A percentile compares a stretch with the other conserved stretches of the same genome.
phyloP scores from a whole-genome alignment of 2,113 vertebrate species.

The Cyprinodon tularosa region DNA sequence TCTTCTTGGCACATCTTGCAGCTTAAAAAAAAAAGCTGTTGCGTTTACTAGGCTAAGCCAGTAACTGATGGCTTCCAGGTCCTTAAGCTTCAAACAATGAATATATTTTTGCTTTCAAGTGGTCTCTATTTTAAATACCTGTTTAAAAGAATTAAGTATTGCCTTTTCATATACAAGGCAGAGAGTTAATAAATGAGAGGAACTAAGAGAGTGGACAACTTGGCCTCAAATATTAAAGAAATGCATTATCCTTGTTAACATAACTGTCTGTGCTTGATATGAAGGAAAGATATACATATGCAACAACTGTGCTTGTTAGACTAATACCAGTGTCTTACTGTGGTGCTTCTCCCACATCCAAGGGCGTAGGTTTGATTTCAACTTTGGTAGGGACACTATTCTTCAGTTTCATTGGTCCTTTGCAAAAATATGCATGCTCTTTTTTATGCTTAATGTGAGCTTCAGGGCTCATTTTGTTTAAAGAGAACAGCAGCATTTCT shows the following conservation, averaged over 20 bases:
- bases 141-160: not conserved
- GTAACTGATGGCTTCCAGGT: not conserved
- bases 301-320: too few species aligned
- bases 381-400: too few species aligned
- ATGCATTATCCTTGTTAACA: not conserved
- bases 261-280: too few species aligned
- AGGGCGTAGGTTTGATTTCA: too few species aligned
- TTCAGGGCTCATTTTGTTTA: too few species aligned
- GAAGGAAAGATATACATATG: too few species aligned
- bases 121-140: not conserved
- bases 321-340: too few species aligned
- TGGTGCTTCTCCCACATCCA: too few species aligned
- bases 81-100: not conserved
- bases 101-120: not conserved
- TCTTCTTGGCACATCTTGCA: not conserved
- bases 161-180: not conserved
- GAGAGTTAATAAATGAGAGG: not conserved
- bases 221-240: not conserved
- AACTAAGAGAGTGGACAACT: not conserved
- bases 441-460: too few species aligned
- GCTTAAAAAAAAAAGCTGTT: not conserved
- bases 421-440: too few species aligned
- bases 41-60: not conserved
- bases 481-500: too few species aligned
- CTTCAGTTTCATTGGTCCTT: too few species aligned